These are phyloP conservation scores for Drosophila sproati DNA, from an alignment of 1,140 invertebrate genomes.

Conservation along the genomic window DNA sequence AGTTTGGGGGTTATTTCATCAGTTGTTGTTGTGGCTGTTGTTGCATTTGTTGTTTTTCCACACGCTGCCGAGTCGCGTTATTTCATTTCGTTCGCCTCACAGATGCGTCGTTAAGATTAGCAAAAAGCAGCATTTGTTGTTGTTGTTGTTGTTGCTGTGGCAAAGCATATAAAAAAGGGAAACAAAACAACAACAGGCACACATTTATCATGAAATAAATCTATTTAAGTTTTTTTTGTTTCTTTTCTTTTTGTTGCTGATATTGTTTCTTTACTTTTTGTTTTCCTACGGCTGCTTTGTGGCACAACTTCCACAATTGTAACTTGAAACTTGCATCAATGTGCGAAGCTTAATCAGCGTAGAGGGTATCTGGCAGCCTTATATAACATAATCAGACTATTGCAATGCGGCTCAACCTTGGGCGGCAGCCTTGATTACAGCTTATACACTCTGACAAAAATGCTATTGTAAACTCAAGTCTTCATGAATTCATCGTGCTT, in stretches of 20 bases:
- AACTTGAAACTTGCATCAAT: slow-evolving; percentile 65
- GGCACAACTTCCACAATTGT: slow-evolving; percentile 35
- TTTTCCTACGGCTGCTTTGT: slow-evolving; percentile 24
- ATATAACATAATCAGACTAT: slow-evolving; percentile 14
- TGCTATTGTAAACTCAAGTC: too few relatives aligned
- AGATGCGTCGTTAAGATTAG: slow-evolving; percentile 81
- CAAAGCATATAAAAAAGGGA: slow-evolving; percentile 55
- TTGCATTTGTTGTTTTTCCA: slow-evolving; percentile 57
- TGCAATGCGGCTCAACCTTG: slow-evolving; percentile 18
- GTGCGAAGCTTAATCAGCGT: slow-evolving; percentile 25
- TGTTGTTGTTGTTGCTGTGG: slow-evolving; percentile 62
- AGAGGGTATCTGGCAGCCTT: slow-evolving; percentile 37
- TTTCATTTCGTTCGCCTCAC: slow-evolving; percentile 77
- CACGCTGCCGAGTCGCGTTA: slow-evolving; percentile 63
- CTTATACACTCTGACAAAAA: not conserved
- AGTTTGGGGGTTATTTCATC: slow-evolving; percentile 47
- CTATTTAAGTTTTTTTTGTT: slow-evolving; percentile 65
- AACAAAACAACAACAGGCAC: slow-evolving; percentile 66
- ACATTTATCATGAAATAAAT: slow-evolving; percentile 82
- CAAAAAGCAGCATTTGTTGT: slow-evolving; percentile 55
- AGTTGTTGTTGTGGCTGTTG: slow-evolving; percentile 33
- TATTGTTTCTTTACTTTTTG: slow-evolving; percentile 8
- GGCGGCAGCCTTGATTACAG: not conserved
- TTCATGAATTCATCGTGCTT: not conserved
- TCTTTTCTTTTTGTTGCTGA: slow-evolving; percentile 19